Conservation (phyloP, 1,140 invertebrate species). For the Trypoxylus dichotomus region DNA sequence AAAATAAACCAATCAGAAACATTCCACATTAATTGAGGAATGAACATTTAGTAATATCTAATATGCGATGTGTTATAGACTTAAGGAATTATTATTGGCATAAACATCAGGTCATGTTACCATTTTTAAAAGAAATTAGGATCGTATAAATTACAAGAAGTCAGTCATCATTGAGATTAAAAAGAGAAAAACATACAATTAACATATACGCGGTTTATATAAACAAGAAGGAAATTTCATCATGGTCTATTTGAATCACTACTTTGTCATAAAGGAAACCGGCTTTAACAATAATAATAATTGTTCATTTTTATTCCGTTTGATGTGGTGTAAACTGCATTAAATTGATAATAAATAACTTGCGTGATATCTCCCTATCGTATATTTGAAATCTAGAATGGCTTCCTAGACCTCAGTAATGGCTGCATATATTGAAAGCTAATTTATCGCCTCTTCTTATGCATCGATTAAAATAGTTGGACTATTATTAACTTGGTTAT, state of each 20-base stretch:
- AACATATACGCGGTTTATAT: no score
- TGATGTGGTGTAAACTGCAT: no score
- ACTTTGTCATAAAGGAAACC: neutral
- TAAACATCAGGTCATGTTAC: neutral
- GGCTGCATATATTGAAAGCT: no score
- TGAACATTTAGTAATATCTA: neutral
- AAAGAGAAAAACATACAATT: no score
- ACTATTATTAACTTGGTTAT: slow-evolving; percentile 3
- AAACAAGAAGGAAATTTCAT: no score
- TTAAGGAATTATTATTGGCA: neutral
- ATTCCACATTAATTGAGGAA: neutral
- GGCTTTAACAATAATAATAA: neutral
- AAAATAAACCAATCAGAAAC: neutral
- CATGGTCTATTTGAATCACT: neutral
- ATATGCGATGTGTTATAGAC: neutral
- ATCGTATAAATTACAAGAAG: neutral
- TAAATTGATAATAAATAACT: no score
- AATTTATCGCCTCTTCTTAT: neutral
- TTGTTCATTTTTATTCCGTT: neutral
- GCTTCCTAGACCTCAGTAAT: neutral
- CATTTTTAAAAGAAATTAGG: slow-evolving; percentile 15
- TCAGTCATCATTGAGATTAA: no score
- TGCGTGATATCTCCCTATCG: no score
- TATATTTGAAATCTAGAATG: no score
- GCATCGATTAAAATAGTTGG: neutral